Evolutionary conservation across 2,797 vertebrate species (phyloP), one percentile per base, ranked within the genome.

Genomic region (Sphaeramia orbicularis): DNA sequence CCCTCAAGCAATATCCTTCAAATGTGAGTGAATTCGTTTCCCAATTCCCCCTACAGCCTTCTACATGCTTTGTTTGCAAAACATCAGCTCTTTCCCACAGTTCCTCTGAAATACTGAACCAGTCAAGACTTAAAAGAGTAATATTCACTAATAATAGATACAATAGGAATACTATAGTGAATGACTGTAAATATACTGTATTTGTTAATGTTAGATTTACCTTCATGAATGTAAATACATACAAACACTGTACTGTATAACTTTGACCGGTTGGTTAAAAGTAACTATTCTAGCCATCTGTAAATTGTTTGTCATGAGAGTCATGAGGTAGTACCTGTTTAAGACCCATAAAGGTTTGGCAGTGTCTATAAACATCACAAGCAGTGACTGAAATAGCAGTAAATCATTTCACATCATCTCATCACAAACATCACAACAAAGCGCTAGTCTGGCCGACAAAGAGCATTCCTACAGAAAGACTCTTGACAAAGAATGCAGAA

Each of bases 381-480:
- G 13, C 15, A 35, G 8, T 19, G 10, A 65, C 10, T 65, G 24
- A 58, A 7, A 60, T 41, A 41, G 15, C 38, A 35, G 16, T 18
- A 27, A 21, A 18, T 56, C 52, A 54, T 32, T 19, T 19, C 10
- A 59, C 35, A 65, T 65, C 32, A 60, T 53, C 14, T 45, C 30
- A 53, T 15, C 24, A 27, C 24, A 27, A 27, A 27, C 24, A 27
- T 27, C 24, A 6, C 4, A 27, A 11, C 7, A 30, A 47, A 50
- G 6, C 12, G 8, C 21, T 63, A 14, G 14, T 19, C 57, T 14
- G 58, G 47, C 56, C 50, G 37, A 19, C 13, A 58, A 30, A 55
- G 63, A 15, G 59, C 51, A 71, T 76, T 78, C 68, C 74, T 68
- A 16, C 55, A 58, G 24, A 24, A 44, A 65, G 52, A 44, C 15